phyloP scores from a whole-genome alignment of 1,140 invertebrate genomes.

The Philaenus spumarius region DNA sequence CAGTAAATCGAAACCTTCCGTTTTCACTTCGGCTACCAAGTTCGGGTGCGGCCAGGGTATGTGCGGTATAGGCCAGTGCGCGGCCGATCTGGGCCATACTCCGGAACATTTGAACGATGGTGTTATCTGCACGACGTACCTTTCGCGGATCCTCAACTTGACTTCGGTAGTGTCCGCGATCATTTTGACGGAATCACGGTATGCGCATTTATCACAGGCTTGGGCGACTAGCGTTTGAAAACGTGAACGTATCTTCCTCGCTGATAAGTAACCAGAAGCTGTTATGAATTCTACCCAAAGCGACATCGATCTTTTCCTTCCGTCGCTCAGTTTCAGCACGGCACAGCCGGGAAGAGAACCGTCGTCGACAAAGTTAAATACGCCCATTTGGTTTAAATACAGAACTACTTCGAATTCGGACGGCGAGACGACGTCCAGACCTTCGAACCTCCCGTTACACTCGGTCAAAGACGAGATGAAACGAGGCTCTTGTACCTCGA shows the following conservation, averaged over 20 bases:
- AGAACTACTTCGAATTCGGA: constrained; percentile 91
- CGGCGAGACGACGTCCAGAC: constrained; percentile 81
- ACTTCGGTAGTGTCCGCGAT: constrained; percentile 87
- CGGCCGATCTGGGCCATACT: constrained; percentile 90
- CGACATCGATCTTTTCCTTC: constrained; percentile 91
- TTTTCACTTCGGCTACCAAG: constrained; percentile 92
- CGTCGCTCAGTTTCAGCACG: constrained; percentile 87
- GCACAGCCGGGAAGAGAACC: constrained; percentile 88
- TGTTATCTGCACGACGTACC: constrained; percentile 81
- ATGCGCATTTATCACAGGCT: constrained; percentile 86
- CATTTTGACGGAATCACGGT: constrained; percentile 86
- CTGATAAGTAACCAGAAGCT: constrained; percentile 87
- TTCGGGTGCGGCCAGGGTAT: constrained; percentile 92
- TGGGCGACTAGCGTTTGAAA: constrained; percentile 91
- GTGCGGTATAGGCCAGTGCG: constrained; percentile 89
- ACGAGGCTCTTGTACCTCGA: constrained; percentile 92
- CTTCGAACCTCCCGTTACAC: constrained; percentile 83
- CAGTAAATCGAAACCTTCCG: constrained; percentile 93
- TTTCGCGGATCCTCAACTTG: constrained; percentile 75
- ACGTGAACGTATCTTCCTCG: constrained; percentile 83
- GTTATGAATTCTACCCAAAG: constrained; percentile 97
- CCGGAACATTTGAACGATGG: constrained; percentile 90
- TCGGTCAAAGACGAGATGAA: constrained; percentile 91
- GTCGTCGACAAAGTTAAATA: constrained; percentile 94
- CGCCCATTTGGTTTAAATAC: constrained; percentile 98